These are phyloP conservation scores for Pseudococcus longispinus DNA, from an alignment of 2,888 invertebrate species.

Conservation along the genomic window DNA sequence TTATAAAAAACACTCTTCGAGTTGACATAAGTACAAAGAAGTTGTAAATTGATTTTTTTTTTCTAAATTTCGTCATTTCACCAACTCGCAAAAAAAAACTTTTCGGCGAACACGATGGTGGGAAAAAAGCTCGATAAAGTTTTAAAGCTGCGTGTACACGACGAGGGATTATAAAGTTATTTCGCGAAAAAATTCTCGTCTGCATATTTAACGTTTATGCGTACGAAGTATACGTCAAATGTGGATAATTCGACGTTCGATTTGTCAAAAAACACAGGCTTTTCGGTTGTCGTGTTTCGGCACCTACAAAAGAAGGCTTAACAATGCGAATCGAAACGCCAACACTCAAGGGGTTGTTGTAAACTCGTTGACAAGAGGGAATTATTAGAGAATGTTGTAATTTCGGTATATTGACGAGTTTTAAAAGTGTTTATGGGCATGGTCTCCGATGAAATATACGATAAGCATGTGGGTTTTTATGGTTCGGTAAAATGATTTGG, in stretches of 20 bases:
- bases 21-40: conserved; percentile 13
- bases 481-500: not conserved
- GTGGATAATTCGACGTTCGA: not conserved
- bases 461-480: conserved; percentile 2
- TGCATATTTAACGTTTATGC: not conserved
- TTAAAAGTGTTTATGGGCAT: not conserved
- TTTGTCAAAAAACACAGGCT: not conserved
- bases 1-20: not conserved
- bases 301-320: too few relatives aligned
- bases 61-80: not conserved
- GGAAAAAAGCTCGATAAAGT: not conserved
- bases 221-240: not conserved
- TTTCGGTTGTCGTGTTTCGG: too few relatives aligned
- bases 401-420: not conserved
- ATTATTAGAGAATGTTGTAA: not conserved
- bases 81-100: not conserved
- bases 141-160: too few relatives aligned
- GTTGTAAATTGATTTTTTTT: conserved; percentile 15
- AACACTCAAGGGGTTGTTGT: not conserved
- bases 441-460: not conserved
- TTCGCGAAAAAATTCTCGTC: not conserved
- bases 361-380: not conserved
- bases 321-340: too few relatives aligned
- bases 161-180: not conserved
- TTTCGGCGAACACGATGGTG: not conserved